A percentile compares a stretch with the other conserved stretches of the same genome.
phyloP scores from a whole-genome alignment of 2,113 vertebrate genomes.

The Psephotus haematonotus region DNA sequence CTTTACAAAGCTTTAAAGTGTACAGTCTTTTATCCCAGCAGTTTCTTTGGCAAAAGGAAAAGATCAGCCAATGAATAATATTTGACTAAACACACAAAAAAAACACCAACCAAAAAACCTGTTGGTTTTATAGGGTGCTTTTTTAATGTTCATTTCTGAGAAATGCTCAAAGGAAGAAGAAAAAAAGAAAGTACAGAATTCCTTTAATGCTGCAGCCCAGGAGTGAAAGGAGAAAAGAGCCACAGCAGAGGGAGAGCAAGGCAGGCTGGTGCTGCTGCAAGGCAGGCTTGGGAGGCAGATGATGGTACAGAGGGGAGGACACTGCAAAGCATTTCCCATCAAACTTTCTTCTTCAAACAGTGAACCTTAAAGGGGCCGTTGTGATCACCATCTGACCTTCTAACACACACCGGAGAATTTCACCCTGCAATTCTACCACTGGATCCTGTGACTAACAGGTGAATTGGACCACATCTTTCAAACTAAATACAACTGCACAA shows the following conservation, averaged over 20 bases:
- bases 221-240: neutral
- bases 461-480: neutral
- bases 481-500: neutral
- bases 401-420: neutral
- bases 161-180: neutral
- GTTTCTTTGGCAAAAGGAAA: constrained; percentile 1
- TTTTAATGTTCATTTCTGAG: neutral
- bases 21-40: neutral
- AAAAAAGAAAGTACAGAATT: neutral
- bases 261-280: neutral
- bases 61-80: neutral
- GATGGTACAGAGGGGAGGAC: neutral
- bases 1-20: constrained; percentile 7
- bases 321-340: neutral
- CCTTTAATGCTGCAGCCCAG: neutral
- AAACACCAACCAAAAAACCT: neutral
- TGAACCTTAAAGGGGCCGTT: neutral
- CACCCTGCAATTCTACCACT: neutral
- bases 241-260: neutral
- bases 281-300: neutral
- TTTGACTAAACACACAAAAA: neutral
- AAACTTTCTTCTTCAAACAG: neutral
- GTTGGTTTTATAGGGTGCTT: neutral
- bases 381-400: neutral
- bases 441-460: neutral